Evolutionary conservation across 1,140 invertebrate species (phyloP).

Genomic region (Drosophila leontia): DNA sequence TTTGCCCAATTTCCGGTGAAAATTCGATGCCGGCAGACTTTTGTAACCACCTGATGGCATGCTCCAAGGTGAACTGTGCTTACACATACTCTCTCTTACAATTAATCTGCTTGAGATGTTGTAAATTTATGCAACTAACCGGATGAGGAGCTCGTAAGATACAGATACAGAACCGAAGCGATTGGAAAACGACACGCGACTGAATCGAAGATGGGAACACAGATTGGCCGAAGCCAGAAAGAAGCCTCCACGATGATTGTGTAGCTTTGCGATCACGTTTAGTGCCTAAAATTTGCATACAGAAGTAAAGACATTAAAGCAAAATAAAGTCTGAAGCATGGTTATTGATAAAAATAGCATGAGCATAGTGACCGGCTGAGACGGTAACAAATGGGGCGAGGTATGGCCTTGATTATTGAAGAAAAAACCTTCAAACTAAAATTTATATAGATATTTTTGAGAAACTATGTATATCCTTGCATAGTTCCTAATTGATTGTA

Average conservation of each 20-base stretch:
- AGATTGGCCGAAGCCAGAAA: slow-evolving; percentile 13
- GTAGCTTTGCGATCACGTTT: slow-evolving; percentile 50
- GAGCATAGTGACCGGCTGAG: slow-evolving; percentile 3
- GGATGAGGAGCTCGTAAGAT: slow-evolving; percentile 31
- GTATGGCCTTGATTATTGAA: slow-evolving; percentile 7
- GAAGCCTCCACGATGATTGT: slow-evolving; percentile 16
- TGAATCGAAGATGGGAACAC: slow-evolving; percentile 33
- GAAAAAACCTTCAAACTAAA: background rate
- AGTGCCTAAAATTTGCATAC: slow-evolving; percentile 42
- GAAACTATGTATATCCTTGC: background rate
- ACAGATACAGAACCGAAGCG: slow-evolving; percentile 34
- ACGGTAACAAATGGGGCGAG: slow-evolving; percentile 1
- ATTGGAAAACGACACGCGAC: slow-evolving; percentile 53
- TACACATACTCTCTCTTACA: slow-evolving; percentile 20
- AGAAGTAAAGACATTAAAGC: slow-evolving; percentile 24
- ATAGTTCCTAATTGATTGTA: background rate
- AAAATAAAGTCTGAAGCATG: slow-evolving; percentile 10
- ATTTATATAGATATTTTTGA: background rate
- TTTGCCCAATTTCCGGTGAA: slow-evolving; percentile 33
- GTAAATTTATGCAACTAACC: slow-evolving; percentile 56
- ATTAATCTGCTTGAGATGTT: slow-evolving; percentile 40
- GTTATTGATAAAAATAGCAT: slow-evolving; percentile 4
- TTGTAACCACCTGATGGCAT: slow-evolving; percentile 36
- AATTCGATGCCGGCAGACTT: background rate
- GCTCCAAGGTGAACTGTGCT: slow-evolving; percentile 14